Conservation (phyloP, 1,140 invertebrate genomes). For the Atta texana region DNA sequence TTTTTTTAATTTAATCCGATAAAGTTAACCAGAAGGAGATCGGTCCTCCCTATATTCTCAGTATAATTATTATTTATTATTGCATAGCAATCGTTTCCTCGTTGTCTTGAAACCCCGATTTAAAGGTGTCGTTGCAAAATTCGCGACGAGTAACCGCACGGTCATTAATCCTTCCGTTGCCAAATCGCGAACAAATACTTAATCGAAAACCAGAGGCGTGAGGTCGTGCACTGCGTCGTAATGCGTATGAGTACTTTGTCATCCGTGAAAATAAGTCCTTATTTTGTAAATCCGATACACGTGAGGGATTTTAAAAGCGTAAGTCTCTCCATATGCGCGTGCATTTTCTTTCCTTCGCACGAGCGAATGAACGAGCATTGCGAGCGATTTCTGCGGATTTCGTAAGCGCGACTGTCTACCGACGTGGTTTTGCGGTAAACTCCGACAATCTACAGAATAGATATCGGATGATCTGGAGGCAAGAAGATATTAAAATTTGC, state of each 20-base stretch:
- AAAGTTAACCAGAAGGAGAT: no score
- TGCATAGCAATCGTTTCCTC: neutral
- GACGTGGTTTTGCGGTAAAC: slow-evolving; percentile 45
- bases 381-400: slow-evolving; percentile 16
- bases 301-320: neutral
- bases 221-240: neutral
- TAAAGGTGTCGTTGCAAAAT: neutral
- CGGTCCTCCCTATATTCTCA: neutral
- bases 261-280: slow-evolving; percentile 28
- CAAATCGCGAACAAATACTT: slow-evolving; percentile 18
- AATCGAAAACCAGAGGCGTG: neutral
- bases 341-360: slow-evolving; percentile 4
- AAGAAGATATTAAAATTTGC: slow-evolving; percentile 10
- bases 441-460: slow-evolving; percentile 11
- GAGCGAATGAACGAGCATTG: slow-evolving; percentile 1
- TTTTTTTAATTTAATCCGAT: neutral
- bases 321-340: neutral
- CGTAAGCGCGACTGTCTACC: slow-evolving; percentile 27
- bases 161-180: slow-evolving; percentile 4
- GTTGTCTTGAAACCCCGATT: neutral
- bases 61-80: neutral
- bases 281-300: slow-evolving; percentile 16
- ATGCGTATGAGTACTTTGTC: slow-evolving; percentile 33
- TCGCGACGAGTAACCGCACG: neutral
- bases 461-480: neutral